Evolutionary conservation across 1,140 invertebrate genomes (phyloP).

Genomic region (Diachasma alloeum): DNA sequence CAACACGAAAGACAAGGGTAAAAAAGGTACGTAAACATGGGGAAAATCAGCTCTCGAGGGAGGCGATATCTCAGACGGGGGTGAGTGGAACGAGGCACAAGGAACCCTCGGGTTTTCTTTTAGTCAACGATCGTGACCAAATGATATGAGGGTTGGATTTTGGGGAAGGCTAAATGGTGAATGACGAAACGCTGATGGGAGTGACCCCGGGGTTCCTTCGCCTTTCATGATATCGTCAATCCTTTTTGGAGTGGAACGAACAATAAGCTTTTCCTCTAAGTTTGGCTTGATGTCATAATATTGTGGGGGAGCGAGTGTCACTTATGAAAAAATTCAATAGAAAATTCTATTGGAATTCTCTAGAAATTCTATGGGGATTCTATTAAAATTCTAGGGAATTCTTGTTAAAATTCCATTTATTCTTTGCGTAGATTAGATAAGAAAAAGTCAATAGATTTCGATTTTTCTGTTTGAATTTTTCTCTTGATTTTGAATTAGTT

Average conservation of each 20-base stretch:
- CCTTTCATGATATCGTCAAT: not conserved
- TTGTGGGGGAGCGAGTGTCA: not conserved
- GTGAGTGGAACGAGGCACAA: not conserved
- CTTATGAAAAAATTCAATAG: too few species aligned
- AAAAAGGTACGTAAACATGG: not conserved
- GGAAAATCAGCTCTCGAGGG: conserved; percentile 1
- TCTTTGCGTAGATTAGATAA: too few species aligned
- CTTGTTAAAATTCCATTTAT: too few species aligned
- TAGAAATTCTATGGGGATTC: too few species aligned
- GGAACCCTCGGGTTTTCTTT: conserved; percentile 9
- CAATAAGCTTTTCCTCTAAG: not conserved
- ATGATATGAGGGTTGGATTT: conserved; percentile 8
- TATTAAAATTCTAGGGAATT: too few species aligned
- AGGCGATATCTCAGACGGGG: not conserved
- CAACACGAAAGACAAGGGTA: not conserved
- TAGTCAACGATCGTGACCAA: conserved; percentile 22
- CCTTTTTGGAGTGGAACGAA: not conserved
- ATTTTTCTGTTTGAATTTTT: too few species aligned
- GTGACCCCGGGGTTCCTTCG: not conserved
- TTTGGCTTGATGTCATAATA: not conserved
- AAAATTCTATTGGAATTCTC: too few species aligned
- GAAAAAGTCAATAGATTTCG: too few species aligned
- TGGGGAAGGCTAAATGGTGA: conserved; percentile 5
- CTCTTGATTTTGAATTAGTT: too few species aligned
- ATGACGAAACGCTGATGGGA: not conserved